Conservation (phyloP, 92 coral and sea anemone species). For the Meandrina meandrites region DNA sequence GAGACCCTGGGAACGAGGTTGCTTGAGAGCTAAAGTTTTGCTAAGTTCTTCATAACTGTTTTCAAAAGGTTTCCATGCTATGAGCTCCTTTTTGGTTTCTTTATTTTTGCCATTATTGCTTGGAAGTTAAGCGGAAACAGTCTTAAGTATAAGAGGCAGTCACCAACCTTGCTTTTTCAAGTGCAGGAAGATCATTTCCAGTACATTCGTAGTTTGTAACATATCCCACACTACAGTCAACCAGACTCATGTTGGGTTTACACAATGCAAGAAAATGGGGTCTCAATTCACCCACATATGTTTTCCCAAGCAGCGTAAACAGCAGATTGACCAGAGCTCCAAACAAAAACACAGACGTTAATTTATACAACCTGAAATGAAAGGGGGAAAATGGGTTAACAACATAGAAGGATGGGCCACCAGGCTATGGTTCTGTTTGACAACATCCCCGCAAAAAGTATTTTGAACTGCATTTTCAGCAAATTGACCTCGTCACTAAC, state of each 20-base stretch:
- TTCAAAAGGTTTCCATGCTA: too few species aligned
- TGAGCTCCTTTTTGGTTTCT: too few species aligned
- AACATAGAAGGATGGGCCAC: neutral
- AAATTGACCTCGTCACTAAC: too few species aligned
- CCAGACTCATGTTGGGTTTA: slow-evolving; percentile 81
- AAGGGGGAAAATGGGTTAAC: neutral
- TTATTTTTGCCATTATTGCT: too few species aligned
- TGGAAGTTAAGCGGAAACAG: too few species aligned
- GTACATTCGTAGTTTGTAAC: slow-evolving; percentile 84
- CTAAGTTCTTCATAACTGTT: too few species aligned
- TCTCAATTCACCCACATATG: slow-evolving; percentile 79
- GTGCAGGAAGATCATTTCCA: slow-evolving; percentile 67
- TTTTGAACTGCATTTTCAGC: too few species aligned
- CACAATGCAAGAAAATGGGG: slow-evolving; percentile 95
- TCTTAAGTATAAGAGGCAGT: neutral
- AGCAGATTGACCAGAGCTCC: slow-evolving; percentile 71
- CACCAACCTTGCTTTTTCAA: slow-evolving; percentile 77
- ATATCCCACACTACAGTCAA: slow-evolving; percentile 82
- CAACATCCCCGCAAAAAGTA: neutral
- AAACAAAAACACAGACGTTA: slow-evolving; percentile 67
- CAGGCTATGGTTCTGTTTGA: neutral
- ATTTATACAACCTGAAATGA: slow-evolving; percentile 64
- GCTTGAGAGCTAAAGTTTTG: too few species aligned
- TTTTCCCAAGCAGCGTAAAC: slow-evolving; percentile 68
- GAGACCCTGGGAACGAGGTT: too few species aligned